Conservation (phyloP, 2,113 vertebrate genomes). For the Crotalus viridis region DNA sequence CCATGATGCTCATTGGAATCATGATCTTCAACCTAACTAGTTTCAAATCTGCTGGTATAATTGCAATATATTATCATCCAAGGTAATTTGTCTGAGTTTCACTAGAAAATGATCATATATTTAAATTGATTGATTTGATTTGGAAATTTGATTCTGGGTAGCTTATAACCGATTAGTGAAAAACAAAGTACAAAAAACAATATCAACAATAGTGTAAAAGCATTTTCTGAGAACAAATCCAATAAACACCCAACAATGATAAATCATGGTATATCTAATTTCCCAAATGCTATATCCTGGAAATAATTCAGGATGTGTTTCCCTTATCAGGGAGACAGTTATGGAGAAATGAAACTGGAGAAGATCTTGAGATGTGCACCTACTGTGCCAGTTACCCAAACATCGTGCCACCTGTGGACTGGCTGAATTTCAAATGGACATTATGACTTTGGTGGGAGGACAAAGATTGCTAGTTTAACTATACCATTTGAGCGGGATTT, state of each 20-base stretch:
- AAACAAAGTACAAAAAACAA: not conserved
- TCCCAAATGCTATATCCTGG: not conserved
- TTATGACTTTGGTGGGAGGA: no score
- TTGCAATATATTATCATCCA: not conserved
- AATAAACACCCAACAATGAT: not conserved
- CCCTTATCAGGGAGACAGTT: no score
- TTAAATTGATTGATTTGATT: not conserved
- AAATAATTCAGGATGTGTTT: not conserved
- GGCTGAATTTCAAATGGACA: no score
- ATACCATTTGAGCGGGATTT: no score
- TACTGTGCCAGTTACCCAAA: no score
- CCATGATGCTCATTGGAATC: not conserved
- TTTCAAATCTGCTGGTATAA: not conserved
- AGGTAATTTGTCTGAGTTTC: not conserved
- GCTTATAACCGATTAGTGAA: not conserved
- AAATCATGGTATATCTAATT: not conserved
- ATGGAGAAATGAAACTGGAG: no score
- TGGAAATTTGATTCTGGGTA: not conserved
- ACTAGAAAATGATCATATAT: not conserved
- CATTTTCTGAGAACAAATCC: not conserved
- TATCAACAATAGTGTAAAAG: not conserved
- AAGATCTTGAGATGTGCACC: no score
- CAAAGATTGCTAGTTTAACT: no score
- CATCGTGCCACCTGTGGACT: no score
- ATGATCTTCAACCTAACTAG: not conserved